A percentile compares a stretch with the other conserved stretches of the same genome.
Conservation (phyloP, 2,888 invertebrate species). For the Synanthedon andrenaeformis region DNA sequence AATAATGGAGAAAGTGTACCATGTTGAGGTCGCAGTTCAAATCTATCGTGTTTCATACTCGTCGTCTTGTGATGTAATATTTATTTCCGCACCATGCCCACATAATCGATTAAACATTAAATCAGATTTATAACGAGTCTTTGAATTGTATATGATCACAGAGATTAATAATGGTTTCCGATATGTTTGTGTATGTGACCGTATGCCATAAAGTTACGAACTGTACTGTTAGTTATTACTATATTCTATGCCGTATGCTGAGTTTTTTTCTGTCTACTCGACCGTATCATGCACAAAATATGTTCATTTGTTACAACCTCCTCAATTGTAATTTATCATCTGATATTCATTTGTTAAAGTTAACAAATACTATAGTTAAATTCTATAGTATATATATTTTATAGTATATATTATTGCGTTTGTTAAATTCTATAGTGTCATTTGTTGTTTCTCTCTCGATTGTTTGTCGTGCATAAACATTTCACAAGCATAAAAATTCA, state of each 20-base stretch:
- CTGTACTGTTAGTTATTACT: no score
- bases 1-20: conserved; percentile 15
- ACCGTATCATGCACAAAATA: background rate
- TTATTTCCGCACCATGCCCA: background rate
- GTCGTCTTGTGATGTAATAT: background rate
- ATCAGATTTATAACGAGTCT: background rate
- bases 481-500: no score
- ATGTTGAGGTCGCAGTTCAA: conserved; percentile 24
- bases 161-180: no score
- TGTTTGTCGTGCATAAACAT: no score
- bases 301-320: background rate
- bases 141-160: background rate
- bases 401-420: no score
- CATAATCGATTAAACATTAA: background rate
- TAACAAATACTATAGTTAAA: no score
- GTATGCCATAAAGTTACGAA: no score
- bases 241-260: background rate
- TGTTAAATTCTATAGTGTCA: no score
- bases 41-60: conserved; percentile 6
- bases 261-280: background rate
- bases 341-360: no score
- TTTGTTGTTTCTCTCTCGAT: no score
- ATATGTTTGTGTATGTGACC: background rate
- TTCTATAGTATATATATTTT: no score
- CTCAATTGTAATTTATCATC: no score